Evolutionary conservation across 2,797 vertebrate species (phyloP), one percentile per base, ranked within the genome.

Genomic region (Notolepis coatsorum): DNA sequence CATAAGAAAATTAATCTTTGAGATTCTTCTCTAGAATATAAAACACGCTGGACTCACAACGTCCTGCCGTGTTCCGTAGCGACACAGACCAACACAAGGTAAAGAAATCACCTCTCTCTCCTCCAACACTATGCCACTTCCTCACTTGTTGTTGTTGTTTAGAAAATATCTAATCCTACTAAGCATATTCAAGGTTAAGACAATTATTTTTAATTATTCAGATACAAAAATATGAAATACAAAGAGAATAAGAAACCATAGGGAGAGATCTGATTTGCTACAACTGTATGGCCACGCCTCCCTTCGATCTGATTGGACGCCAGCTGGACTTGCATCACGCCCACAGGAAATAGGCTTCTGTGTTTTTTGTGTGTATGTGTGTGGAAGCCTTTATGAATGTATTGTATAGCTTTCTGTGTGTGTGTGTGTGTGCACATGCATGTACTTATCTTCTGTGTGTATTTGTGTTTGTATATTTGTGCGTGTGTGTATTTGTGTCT

Each of bases 151-250:
- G n/a, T 50, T 31, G 39, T 70, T 50, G 28, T 74, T 77, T 79
- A 69, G 59, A 80, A 82, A 82, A 82, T 61, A 68, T 46, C 48
- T 66, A 65, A 67, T 67, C 51, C 64, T 45, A 56, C 51, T 61
- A 65, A 74, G 56, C 28, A 65, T 71, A 68, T 77, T 75, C 69
- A 47, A 81, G 70, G 68, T 57, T 64, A 67, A 73, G 73, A 82
- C 66, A 56, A 53, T 52, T 48, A 80, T 65, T n/a, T n/a, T n/a
- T n/a, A n/a, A n/a, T n/a, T n/a, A 0, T 76, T 85, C 31, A 70
- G 28, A 76, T 85, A 89, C 31, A 89, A 90, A 90, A 88, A 87
- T 86, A 88, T 69, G 25, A 33, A 79, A 69, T 88, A 83, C 54
- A 90, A 84, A 85, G 75, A 77, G 27, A 5, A 82, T 74, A 66